Conservation (phyloP, 2,113 vertebrate genomes). For the Erpornis zantholeuca region DNA sequence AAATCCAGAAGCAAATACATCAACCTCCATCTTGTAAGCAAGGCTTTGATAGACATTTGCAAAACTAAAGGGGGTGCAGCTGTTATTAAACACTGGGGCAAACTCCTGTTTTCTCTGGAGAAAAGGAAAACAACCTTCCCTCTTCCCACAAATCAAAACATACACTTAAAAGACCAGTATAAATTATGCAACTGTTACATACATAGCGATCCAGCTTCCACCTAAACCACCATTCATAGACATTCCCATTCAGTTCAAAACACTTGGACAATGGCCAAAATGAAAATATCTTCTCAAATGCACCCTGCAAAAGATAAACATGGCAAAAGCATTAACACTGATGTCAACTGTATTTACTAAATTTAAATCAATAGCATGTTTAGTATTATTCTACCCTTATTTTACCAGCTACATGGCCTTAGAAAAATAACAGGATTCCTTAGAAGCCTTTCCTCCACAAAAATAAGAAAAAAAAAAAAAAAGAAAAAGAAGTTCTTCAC, state of each 20-base stretch:
- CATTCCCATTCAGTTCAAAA: slow-evolving; percentile 90
- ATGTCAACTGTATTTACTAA: neutral
- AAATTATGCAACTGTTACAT: slow-evolving; percentile 45
- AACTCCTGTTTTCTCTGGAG: neutral
- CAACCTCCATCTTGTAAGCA: neutral
- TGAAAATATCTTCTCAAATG: slow-evolving; percentile 94
- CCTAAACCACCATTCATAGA: slow-evolving; percentile 98
- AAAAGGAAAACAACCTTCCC: neutral
- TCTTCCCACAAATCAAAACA: neutral
- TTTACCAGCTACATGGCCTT: neutral
- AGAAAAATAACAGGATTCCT: neutral
- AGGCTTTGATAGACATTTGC: neutral
- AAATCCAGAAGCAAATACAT: neutral
- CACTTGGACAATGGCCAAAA: slow-evolving; percentile 92
- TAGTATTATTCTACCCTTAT: neutral
- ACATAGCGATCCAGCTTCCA: slow-evolving; percentile 97
- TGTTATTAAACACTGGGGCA: neutral
- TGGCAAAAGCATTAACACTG: neutral
- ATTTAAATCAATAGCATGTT: neutral
- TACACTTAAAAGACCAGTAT: neutral
- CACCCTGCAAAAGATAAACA: slow-evolving; percentile 72
- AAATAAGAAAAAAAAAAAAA: fast-evolving
- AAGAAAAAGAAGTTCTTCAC: neutral
- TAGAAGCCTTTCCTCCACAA: neutral
- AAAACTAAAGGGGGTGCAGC: neutral